Base-by-base conservation (phyloP, 2,888 invertebrate genomes). In the Acrocera orbiculus region DNA sequence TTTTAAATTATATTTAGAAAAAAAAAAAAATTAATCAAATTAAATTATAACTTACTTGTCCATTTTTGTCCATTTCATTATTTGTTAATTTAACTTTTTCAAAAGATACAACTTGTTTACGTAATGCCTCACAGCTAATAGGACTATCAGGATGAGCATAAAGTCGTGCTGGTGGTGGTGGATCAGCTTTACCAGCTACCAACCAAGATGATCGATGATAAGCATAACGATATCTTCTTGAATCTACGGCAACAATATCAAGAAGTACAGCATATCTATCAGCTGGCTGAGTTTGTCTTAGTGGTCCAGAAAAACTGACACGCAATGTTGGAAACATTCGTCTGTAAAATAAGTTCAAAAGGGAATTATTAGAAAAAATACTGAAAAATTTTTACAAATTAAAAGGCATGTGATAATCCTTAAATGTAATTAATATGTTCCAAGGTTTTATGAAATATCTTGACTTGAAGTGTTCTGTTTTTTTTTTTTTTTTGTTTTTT, bases 41-140 rank as follows among this genome's bases (percentile, higher is more conserved):
- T 7, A 19, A 19, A 31, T 16, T 27, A 35, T 37, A 40, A 67
- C 76, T 71, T 60, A 90, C 90, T 70, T 92, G 89, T 57, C 89
- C 90, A 51, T 82, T 81, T 56, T 86, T 85, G 60, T 90, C 90
- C 80, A 93, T 83, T 64, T 93, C 92, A 62, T 95, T 95, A 64
- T 95, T 96, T 54, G 95, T 95, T 50, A 95, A 73, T 63, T 95
- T 95, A 61, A 93, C 86, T 66, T 95, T 95, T 65, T 96, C 95
- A 65, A 95, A 95, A 48, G 92, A 90, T 52, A 95, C 86, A 54
- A 92, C 87, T 65, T 93, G 92, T 63, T 93, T 92, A 56, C 82
- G 73, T 49, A 95, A 73, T 61, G 93, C 92, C 56, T 93, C 92
- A 29, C 89, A 90, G 47, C 82, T 82, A 64, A 83, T 92, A 40